Evolutionary conservation across 2,797 vertebrate genomes (phyloP).

Genomic region (Enteromius mattozi): DNA sequence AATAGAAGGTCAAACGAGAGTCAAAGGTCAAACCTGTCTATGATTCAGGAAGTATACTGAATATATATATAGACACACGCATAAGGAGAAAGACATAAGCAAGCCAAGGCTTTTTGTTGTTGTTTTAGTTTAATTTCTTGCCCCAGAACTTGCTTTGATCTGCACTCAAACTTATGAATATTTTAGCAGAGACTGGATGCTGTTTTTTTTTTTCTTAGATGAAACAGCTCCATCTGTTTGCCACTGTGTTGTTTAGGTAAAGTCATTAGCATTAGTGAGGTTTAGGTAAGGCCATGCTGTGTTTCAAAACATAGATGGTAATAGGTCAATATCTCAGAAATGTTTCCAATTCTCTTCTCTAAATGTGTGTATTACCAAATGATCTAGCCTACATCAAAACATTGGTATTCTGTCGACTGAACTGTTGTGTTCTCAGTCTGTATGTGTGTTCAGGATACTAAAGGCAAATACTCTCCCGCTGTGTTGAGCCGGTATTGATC

Average conservation of each 20-base stretch:
- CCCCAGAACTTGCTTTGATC: slow-evolving; percentile 52
- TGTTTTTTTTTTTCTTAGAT: slow-evolving; percentile 46
- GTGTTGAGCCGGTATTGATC: slow-evolving; percentile 41
- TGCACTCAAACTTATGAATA: slow-evolving; percentile 53
- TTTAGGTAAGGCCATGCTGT: slow-evolving; percentile 6
- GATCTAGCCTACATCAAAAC: slow-evolving; percentile 7
- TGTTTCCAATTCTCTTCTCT: background rate
- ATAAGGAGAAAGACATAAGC: background rate
- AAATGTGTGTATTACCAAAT: background rate
- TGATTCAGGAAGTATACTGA: background rate
- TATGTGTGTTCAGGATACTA: slow-evolving; percentile 29
- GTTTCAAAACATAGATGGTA: background rate
- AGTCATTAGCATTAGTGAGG: slow-evolving; percentile 13
- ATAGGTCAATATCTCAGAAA: background rate
- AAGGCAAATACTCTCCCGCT: slow-evolving; percentile 14
- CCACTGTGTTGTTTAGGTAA: slow-evolving; percentile 16
- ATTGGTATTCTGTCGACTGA: background rate
- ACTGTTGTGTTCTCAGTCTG: slow-evolving; percentile 32
- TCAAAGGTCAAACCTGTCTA: slow-evolving; percentile 11
- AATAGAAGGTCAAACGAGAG: slow-evolving; percentile 36
- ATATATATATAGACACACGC: background rate
- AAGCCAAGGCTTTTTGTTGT: slow-evolving; percentile 22
- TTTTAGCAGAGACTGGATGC: slow-evolving; percentile 52
- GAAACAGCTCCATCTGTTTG: slow-evolving; percentile 50
- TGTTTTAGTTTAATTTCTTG: slow-evolving; percentile 44